A percentile compares a stretch with the other conserved stretches of the same genome.
These are phyloP conservation scores for Drosophila ezoana DNA, from an alignment of 2,888 invertebrate genomes.

Conservation along the genomic window DNA sequence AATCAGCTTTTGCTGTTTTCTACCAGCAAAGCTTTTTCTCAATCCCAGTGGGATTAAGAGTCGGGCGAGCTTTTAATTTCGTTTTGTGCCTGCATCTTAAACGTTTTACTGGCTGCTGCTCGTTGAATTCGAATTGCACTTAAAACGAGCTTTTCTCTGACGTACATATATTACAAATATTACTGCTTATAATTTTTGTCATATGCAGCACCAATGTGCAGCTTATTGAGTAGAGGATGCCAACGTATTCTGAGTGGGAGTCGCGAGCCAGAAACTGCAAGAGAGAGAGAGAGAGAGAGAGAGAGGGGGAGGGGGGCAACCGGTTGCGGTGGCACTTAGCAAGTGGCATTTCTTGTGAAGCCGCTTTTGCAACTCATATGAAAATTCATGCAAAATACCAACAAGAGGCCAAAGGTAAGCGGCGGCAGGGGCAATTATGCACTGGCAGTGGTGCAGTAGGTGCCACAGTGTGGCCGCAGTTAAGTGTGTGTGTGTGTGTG, in stretches of 20 bases:
- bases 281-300: no score
- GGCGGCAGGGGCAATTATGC: background rate
- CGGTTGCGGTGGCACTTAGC: slow-evolving; percentile 22
- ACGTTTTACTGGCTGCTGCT: background rate
- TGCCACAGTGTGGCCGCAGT: slow-evolving; percentile 14
- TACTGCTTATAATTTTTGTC: background rate
- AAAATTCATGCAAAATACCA: slow-evolving; percentile 43
- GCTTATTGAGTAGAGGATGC: slow-evolving; percentile 17
- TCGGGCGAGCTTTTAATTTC: background rate
- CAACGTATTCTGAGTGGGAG: background rate
- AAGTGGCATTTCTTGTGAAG: slow-evolving; percentile 21
- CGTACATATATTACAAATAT: background rate
- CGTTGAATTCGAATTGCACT: no score
- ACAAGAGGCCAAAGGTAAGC: slow-evolving; percentile 22
- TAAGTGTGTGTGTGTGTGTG: background rate
- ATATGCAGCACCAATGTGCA: slow-evolving; percentile 30
- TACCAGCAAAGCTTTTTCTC: no score
- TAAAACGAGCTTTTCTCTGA: background rate
- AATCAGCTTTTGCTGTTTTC: no score
- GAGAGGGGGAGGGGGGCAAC: background rate
- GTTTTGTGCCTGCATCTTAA: background rate
- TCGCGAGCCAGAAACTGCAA: no score
- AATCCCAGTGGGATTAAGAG: no score
- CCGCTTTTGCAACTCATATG: slow-evolving; percentile 31
- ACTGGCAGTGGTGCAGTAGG: background rate